Evolutionary conservation across 2,888 invertebrate genomes (phyloP).

Genomic region (Noctua comes): DNA sequence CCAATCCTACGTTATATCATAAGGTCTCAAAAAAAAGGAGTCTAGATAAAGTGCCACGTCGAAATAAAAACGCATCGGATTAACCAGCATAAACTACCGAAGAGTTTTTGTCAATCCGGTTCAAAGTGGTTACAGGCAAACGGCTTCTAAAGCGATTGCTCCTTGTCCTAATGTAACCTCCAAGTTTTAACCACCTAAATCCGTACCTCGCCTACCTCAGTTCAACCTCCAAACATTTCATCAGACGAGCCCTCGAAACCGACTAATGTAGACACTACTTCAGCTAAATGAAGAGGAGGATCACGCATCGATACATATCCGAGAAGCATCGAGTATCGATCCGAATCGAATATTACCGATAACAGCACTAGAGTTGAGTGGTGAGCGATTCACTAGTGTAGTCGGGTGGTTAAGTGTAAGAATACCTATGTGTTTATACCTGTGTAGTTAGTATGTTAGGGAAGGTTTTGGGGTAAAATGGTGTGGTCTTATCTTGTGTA

Average conservation of each 20-base stretch:
- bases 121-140: not conserved
- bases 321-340: conserved; percentile 68
- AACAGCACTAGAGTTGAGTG: conserved; percentile 67
- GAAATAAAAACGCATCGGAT: not conserved
- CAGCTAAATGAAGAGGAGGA: conserved; percentile 69
- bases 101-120: not conserved
- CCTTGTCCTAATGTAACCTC: not conserved
- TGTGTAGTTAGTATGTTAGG: no score
- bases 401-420: conserved; percentile 5
- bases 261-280: conserved; percentile 59
- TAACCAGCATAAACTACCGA: not conserved
- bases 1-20: no score
- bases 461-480: conserved; percentile 6
- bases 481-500: not conserved
- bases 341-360: conserved; percentile 72
- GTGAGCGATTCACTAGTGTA: conserved; percentile 37
- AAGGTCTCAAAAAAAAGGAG: not conserved
- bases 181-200: not conserved
- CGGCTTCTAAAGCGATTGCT: not conserved
- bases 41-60: not conserved
- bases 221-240: conserved; percentile 28
- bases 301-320: conserved; percentile 71
- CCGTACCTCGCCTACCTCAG: not conserved
- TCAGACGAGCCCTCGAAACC: conserved; percentile 47
- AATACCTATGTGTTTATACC: not conserved